Evolutionary conservation across 92 coral and sea anemone species (phyloP).

Genomic region (Pocillopora meandrina): DNA sequence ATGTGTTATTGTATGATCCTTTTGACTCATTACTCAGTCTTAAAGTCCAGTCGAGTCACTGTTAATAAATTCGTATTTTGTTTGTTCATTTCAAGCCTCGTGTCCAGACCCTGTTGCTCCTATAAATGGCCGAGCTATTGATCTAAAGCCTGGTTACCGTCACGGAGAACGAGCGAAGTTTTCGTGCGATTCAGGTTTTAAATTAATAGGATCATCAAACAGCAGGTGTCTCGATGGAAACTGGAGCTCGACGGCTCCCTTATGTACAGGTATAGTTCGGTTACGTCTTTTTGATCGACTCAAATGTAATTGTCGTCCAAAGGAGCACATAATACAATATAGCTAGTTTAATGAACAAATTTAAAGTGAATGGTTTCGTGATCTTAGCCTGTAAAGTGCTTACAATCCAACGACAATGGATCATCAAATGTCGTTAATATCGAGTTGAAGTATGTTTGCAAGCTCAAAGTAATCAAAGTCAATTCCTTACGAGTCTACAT

Average conservation of each 20-base stretch:
- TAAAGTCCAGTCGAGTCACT: neutral
- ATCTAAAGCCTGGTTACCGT: neutral
- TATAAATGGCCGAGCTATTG: constrained; percentile 6
- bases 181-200: constrained; percentile 32
- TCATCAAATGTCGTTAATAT: no score
- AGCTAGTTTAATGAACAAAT: no score
- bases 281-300: neutral
- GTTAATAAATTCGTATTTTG: neutral
- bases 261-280: constrained; percentile 39
- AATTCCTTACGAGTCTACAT: no score
- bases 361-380: no score
- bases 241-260: constrained; percentile 53
- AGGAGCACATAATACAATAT: no score
- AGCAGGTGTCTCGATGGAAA: constrained; percentile 26
- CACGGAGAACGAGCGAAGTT: constrained; percentile 27
- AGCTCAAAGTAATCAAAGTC: no score
- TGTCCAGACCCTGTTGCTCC: constrained; percentile 17
- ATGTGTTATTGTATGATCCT: no score
- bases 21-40: neutral
- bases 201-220: neutral
- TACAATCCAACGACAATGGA: no score
- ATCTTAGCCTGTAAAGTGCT: no score
- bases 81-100: constrained; percentile 6
- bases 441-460: no score
- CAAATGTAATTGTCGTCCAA: no score